Conservation (phyloP, 2,797 vertebrate species). For the Antrozous pallidus region DNA sequence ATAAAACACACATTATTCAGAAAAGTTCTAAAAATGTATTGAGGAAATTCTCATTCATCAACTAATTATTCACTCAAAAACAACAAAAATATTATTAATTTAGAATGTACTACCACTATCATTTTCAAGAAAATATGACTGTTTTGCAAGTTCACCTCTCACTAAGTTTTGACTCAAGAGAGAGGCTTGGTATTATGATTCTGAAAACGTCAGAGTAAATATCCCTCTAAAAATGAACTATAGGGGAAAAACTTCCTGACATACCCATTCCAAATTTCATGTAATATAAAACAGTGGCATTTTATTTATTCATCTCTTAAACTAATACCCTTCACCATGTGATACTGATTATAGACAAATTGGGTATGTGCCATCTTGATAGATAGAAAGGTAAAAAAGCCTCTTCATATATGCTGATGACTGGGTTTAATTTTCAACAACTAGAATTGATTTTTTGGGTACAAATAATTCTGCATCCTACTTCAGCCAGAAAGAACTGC, state of each 20-base stretch:
- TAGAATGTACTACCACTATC: background rate
- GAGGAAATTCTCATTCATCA: constrained; percentile 7
- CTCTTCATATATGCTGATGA: background rate
- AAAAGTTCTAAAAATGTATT: background rate
- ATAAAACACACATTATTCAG: background rate
- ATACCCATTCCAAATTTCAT: background rate
- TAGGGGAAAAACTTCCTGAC: background rate
- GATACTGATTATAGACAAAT: background rate
- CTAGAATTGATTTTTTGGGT: constrained; percentile 47
- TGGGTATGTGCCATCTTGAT: background rate
- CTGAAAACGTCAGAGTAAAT: background rate
- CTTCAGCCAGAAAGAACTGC: background rate
- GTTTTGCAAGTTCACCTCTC: background rate
- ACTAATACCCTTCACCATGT: background rate
- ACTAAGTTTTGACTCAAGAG: constrained; percentile 8
- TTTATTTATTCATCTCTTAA: constrained; percentile 41
- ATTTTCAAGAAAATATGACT: constrained; percentile 39
- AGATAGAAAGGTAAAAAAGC: background rate
- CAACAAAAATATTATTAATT: background rate
- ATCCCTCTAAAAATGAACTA: background rate
- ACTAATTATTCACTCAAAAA: background rate
- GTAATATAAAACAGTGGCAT: background rate
- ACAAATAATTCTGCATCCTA: constrained; percentile 42
- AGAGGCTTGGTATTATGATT: background rate
- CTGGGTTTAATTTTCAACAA: constrained; percentile 50